Evolutionary conservation across 2,888 invertebrate species (phyloP).

Genomic region (Agrochola litura): DNA sequence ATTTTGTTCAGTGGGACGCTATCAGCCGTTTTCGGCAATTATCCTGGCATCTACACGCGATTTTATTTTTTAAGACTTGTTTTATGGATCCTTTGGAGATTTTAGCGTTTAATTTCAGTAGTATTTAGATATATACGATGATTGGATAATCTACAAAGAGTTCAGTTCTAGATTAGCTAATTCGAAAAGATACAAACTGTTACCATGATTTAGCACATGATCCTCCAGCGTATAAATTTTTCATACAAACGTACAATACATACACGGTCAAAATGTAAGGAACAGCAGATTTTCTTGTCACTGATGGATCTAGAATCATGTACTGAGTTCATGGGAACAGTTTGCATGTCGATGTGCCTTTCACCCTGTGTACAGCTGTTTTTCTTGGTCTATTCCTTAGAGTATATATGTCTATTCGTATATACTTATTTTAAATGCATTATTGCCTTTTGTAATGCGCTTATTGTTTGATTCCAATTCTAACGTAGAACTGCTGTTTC

Average conservation of each 20-base stretch:
- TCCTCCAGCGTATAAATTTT: neutral
- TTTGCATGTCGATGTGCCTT: no score
- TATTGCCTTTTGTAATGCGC: neutral
- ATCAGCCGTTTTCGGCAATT: constrained; percentile 33
- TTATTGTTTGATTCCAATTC: neutral
- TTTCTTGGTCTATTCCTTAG: neutral
- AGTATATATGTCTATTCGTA: no score
- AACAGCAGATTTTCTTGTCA: neutral
- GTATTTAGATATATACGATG: neutral
- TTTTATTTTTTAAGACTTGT: constrained; percentile 35
- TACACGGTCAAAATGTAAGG: neutral
- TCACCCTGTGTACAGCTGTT: neutral
- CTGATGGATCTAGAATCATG: neutral
- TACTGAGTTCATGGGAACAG: no score
- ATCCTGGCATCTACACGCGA: constrained; percentile 24
- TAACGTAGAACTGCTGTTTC: neutral
- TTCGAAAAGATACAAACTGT: neutral
- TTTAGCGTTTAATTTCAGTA: constrained; percentile 1
- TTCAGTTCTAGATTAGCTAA: neutral
- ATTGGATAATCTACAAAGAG: neutral
- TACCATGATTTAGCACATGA: neutral
- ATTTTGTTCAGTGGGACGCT: constrained; percentile 50
- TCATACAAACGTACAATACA: neutral
- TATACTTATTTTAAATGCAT: neutral
- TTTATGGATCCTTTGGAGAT: neutral